A percentile compares a stretch with the other conserved stretches of the same genome.
Evolutionary conservation across 1,140 invertebrate genomes (phyloP).

Genomic region (Drosophila asahinai): DNA sequence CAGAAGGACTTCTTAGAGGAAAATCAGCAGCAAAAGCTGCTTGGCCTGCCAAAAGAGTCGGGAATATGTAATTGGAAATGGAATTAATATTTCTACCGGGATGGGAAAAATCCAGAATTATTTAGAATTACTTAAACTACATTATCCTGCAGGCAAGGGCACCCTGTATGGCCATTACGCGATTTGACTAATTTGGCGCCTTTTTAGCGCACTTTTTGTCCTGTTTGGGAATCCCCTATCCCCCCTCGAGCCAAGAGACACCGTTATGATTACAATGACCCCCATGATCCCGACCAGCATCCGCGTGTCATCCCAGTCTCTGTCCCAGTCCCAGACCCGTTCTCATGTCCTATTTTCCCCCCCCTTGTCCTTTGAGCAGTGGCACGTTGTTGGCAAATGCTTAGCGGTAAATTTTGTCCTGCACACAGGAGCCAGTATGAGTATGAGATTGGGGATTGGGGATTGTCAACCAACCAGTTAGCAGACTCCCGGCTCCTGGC

Average conservation of each 20-base stretch:
- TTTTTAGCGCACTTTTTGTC: slow-evolving; percentile 41
- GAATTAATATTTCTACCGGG: no score
- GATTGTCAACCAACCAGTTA: slow-evolving; percentile 24
- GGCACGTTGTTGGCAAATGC: slow-evolving; percentile 67
- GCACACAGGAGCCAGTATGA: slow-evolving; percentile 20
- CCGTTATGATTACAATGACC: slow-evolving; percentile 76
- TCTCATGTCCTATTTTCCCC: slow-evolving; percentile 11
- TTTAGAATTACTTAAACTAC: slow-evolving; percentile 18
- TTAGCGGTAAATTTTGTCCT: slow-evolving; percentile 73
- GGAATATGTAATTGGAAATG: neutral
- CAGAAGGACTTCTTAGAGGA: slow-evolving; percentile 7
- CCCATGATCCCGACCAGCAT: slow-evolving; percentile 71
- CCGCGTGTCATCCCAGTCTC: slow-evolving; percentile 7
- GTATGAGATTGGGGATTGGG: slow-evolving; percentile 15
- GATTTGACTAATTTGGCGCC: slow-evolving; percentile 68
- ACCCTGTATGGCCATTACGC: slow-evolving; percentile 48
- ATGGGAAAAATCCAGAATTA: slow-evolving; percentile 7
- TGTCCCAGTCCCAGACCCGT: slow-evolving; percentile 4
- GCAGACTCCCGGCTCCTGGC: slow-evolving; percentile 25
- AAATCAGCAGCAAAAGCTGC: slow-evolving; percentile 14
- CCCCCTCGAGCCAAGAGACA: neutral
- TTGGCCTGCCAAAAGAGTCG: slow-evolving; percentile 56
- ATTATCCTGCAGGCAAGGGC: slow-evolving; percentile 28
- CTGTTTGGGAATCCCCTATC: slow-evolving; percentile 16
- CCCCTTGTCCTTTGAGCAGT: slow-evolving; percentile 55